phyloP scores from a whole-genome alignment of 2,888 invertebrate genomes.

The Sinohyriopsis cumingii region DNA sequence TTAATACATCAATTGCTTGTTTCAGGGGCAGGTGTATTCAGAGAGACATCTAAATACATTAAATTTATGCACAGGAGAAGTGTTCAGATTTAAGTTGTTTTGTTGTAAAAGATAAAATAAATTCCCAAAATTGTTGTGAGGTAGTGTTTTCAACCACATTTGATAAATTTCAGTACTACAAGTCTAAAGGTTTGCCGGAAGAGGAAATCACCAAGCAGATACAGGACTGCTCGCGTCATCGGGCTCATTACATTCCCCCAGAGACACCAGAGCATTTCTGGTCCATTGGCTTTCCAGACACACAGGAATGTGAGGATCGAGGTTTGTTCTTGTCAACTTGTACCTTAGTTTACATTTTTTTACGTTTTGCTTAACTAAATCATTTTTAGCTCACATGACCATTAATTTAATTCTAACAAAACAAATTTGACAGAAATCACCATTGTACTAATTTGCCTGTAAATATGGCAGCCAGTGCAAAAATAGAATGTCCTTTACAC shows the following conservation, averaged over 20 bases:
- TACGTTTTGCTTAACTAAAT: neutral
- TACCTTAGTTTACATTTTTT: too few species aligned
- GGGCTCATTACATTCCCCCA: slow-evolving; percentile 62
- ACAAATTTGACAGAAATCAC: neutral
- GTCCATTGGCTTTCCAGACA: slow-evolving; percentile 70
- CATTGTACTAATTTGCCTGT: too few species aligned
- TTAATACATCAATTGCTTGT: too few species aligned
- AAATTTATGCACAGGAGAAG: too few species aligned
- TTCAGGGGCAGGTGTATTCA: too few species aligned
- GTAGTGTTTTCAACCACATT: too few species aligned
- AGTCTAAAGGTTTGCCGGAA: slow-evolving; percentile 53
- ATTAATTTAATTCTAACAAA: neutral
- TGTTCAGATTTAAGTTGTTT: too few species aligned
- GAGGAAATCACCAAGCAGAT: slow-evolving; percentile 59
- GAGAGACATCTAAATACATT: too few species aligned
- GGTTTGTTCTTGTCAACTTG: slow-evolving; percentile 23
- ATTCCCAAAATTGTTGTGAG: too few species aligned
- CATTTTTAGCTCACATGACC: neutral
- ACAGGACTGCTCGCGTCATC: slow-evolving; percentile 66
- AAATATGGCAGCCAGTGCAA: too few species aligned
- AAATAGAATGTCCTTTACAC: too few species aligned
- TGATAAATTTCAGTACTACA: slow-evolving; percentile 62
- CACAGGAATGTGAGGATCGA: slow-evolving; percentile 63
- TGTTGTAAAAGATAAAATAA: too few species aligned
- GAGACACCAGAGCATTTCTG: slow-evolving; percentile 71